Base-by-base conservation (phyloP, 2,888 invertebrate species). In the Drosophila falleni region DNA sequence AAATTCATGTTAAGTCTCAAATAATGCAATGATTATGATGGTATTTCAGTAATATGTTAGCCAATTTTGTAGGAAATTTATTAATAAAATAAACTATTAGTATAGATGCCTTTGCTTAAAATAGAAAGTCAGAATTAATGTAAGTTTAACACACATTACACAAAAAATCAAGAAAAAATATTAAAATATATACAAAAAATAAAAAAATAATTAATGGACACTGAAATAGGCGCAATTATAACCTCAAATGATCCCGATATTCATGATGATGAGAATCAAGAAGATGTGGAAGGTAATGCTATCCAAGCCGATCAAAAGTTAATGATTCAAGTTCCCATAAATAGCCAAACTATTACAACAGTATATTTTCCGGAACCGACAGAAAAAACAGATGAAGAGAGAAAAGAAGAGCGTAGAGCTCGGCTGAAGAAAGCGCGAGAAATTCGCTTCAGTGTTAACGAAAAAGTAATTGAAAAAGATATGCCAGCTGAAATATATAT, bases 101-200 rank as follows among this genome's bases (percentile, higher is more conserved):
- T 31, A 3, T 16, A 47, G 47, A 26, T 29, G 47, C 29, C 47
- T 47, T 47, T 49, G 50, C 50, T 50, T 50, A 19, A 50, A 13
- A 8, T 61, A 1, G 11, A 53, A 19, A 26, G 8, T 49, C 16
- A n/a, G 15, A 13, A 2, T n/a, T 15, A 50, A 31, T 50, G 3
- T 42, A 29, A 13, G 10, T 23, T 58, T 35, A 74, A 53, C 16
- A 16, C 26, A 49, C 8, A 46, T 4, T 0, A 49, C 16, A 39
- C 15, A 31, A 50, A 51, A 56, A 49, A 58, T 11, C 10, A 37
- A 31, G 31, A 59, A 54, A 62, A 8, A 60, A 16, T 50, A 47
- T 13, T 29, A 47, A 39, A 49, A 29, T 13, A 56, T 16, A 41
- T 13, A 33, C 23, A 46, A 19, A 44, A 26, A 39, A 15, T 6